phyloP scores from a whole-genome alignment of 2,113 vertebrate species.

The Phaethornis superciliosus region DNA sequence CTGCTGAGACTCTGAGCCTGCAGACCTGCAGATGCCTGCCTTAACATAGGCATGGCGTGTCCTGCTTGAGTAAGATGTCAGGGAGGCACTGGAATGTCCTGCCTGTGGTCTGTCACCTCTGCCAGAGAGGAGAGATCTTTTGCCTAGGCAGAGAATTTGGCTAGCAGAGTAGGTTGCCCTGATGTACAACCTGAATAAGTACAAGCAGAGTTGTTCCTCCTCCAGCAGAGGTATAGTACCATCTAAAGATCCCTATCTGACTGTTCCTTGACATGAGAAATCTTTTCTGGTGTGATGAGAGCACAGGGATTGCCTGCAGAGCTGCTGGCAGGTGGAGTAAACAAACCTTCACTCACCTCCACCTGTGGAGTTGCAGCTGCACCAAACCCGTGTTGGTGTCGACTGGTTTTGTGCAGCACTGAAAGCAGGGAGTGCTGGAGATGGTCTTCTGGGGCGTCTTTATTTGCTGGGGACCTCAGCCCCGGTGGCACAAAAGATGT shows the following conservation, averaged over 20 bases:
- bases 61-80: neutral
- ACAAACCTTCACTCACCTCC: neutral
- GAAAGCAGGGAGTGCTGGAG: accelerated
- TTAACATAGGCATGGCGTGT: neutral
- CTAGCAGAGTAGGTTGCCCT: neutral
- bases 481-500: neutral
- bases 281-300: neutral
- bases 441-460: neutral
- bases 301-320: accelerated
- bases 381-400: neutral
- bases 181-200: neutral
- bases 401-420: neutral
- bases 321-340: accelerated
- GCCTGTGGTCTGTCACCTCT: neutral
- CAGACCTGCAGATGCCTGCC: neutral
- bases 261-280: neutral
- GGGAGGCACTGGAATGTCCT: neutral
- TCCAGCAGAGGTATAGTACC: accelerated
- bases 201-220: neutral
- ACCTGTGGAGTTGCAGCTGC: neutral
- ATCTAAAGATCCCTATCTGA: neutral
- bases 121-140: neutral
- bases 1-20: neutral
- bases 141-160: neutral
- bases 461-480: neutral